Base-by-base conservation (phyloP, 1,140 invertebrate genomes). In the Drosophila asahinai region DNA sequence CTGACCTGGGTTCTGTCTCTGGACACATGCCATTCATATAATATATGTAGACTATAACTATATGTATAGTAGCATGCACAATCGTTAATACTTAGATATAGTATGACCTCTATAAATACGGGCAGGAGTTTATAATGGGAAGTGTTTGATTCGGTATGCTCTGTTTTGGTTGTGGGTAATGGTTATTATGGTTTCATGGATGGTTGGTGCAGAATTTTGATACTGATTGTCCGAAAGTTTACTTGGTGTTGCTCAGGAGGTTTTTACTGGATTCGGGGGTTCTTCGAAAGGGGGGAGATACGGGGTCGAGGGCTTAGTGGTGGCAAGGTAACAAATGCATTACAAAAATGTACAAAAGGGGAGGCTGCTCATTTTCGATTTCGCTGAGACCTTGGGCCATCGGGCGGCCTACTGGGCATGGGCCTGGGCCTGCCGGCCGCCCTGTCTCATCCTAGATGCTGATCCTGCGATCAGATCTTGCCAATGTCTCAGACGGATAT, bases 401-500 rank as follows among this genome's bases (percentile, higher is more conserved):
- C 73, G 38, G 48, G 55, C 57, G 68, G 67, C 66, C 67, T 64
- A 60, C 19, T 57, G 54, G 54, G 54, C 54, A 40, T 57, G 36
- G 52, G 36, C 54, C 54, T 57, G 19, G 54, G 54, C 54, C 54
- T 57, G 54, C 54, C 54, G 54, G 54, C 54, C 54, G 54, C 54
- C 54, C 54, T 57, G 65, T 45, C 84, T 87, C 80, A 83, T 80
- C 71, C 79, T 57, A 77, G 72, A 25, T 83, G 81, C 82, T 83
- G 84, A 71, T 77, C 80, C 40, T 66, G 54, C 52, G 86, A 84
- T 89, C 84, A 87, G 84, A 87, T 87, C 84, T 87, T 87, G 71
- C 86, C 86, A 90, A 90, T 89, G 80, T 91, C 81, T 92, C 91
- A 92, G 83, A 92, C 91, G 27, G 91, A 92, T 92, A 92, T 92